Evolutionary conservation across 1,140 invertebrate genomes (phyloP), one percentile per base, ranked within the genome.

Genomic region (Plectrocnemia conspersa): DNA sequence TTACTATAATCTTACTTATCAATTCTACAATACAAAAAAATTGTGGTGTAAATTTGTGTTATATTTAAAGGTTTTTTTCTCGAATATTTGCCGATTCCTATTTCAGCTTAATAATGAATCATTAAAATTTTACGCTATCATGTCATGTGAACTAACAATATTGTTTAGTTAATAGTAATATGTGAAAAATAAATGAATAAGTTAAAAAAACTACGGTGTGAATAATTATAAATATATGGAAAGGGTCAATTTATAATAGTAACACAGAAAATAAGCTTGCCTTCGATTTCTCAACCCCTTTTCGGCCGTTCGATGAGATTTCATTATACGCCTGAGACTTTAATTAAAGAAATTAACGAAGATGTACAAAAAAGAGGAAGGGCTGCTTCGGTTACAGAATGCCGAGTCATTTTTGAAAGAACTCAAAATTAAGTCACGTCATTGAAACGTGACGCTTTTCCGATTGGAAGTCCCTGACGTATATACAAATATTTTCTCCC

Each of bases 331-430:
- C 18, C n/a, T 18, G 36, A 33, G 35, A 36, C 24, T 33, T n/a
- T 36, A 49, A 49, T 49, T 49, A 49, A 49, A 29, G 16, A 21
- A 49, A 49, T 36, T 49, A 44, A 49, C 47, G 29, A 29, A n/a
- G 18, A 25, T n/a, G n/a, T 19, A 44, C 22, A 44, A 44, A 23
- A 35, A 10, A 24, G 6, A 13, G 9, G 19, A 24, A 38, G 6
- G 6, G 6, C 15, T 10, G 5, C 6, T 38, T 41, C 15, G 13
- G 19, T 29, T 16, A 18, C 16, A 48, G 33, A 35, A 49, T 35
- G 47, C 47, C 22, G 18, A 13, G 19, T 49, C 47, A 49, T 21
- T 2, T 9, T 32, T n/a, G n/a, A n/a, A 6, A 33, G 15, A 32
- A 15, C 23, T 15, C 5, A 15, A 19, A n/a, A 33, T 33, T 13